A percentile compares a stretch with the other conserved stretches of the same genome.
Conservation (phyloP, 2,113 vertebrate genomes). For the Malurus melanocephalus region DNA sequence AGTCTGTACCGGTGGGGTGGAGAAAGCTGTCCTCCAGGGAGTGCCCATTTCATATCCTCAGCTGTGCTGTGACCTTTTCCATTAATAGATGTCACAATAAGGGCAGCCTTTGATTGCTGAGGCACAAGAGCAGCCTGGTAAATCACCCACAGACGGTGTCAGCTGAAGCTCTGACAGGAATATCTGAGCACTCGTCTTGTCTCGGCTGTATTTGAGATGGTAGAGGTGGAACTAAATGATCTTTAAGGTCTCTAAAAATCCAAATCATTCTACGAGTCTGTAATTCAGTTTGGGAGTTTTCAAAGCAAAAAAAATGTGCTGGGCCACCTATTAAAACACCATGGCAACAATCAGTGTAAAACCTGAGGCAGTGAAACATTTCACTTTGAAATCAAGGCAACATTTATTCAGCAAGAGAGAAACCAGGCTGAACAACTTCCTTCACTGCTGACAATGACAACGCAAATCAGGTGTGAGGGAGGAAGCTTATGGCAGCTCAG, state of each 20-base stretch:
- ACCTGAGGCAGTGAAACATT: background rate
- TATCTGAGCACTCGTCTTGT: background rate
- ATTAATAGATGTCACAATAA: slow-evolving; percentile 29
- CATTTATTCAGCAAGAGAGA: background rate
- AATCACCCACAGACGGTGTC: background rate
- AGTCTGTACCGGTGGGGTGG: background rate
- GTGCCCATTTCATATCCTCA: slow-evolving; percentile 17
- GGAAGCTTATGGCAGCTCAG: background rate
- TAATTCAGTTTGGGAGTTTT: background rate
- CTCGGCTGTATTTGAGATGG: background rate
- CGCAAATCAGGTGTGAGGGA: background rate
- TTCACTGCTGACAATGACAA: background rate
- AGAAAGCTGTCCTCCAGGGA: background rate
- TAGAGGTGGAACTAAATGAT: background rate
- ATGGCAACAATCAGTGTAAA: background rate
- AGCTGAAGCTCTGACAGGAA: background rate
- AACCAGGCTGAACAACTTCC: background rate
- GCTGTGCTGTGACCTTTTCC: slow-evolving; percentile 49
- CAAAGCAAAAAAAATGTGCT: background rate
- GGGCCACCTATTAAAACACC: background rate
- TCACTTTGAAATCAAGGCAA: background rate
- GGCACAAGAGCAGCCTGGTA: background rate
- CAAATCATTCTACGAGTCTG: background rate
- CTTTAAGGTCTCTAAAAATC: background rate
- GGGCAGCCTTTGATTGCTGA: background rate